Conservation (phyloP, 1,140 invertebrate genomes). For the Pygmarrhopalites habei region DNA sequence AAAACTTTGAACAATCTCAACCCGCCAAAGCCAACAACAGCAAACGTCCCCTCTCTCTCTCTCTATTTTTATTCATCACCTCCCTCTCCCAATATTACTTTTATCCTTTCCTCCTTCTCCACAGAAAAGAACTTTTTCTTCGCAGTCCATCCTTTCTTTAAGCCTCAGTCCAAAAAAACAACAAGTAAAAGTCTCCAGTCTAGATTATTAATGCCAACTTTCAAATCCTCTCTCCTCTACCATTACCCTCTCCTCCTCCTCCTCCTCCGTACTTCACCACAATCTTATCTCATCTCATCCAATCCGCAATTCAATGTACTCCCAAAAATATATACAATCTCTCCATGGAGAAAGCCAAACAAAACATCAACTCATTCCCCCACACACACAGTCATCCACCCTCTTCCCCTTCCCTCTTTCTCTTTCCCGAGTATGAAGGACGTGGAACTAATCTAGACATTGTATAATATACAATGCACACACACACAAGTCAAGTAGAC, state of each 20-base stretch:
- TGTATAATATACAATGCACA: no score
- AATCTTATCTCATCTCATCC: no score
- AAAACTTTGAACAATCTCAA: not conserved
- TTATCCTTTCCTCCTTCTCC: no score
- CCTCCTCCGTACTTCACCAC: no score
- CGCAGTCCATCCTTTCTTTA: not conserved
- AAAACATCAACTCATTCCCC: not conserved
- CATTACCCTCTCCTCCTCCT: not conserved
- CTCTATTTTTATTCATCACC: slow-evolving; percentile 15
- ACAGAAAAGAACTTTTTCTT: no score
- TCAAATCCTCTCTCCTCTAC: slow-evolving; percentile 4
- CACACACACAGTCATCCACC: no score
- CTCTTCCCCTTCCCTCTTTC: no score
- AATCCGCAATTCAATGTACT: no score
- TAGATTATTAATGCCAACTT: slow-evolving; percentile 12
- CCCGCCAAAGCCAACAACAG: not conserved
- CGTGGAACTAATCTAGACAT: no score
- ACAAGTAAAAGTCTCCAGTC: no score
- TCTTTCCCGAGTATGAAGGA: no score
- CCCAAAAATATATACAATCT: no score
- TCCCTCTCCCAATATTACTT: slow-evolving; percentile 15
- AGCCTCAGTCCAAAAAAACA: not conserved
- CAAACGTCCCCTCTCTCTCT: not conserved
- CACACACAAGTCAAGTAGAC: not conserved
- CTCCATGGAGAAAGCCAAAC: not conserved